These are phyloP conservation scores for Astropecten irregularis DNA, from an alignment of 53 echinoderm and acorn worm species.

Conservation along the genomic window DNA sequence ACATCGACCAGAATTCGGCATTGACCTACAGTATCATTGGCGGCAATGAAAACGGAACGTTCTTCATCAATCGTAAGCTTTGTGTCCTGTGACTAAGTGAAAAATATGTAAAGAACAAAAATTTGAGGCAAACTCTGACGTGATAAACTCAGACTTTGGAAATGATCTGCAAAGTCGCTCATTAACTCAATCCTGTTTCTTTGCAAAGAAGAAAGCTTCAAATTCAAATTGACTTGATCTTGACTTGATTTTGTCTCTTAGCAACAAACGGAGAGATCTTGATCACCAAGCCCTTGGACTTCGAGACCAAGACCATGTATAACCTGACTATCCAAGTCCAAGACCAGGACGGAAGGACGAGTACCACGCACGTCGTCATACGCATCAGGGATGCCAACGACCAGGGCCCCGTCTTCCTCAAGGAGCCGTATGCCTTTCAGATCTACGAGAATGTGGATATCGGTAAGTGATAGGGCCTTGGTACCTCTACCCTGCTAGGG, in stretches of 20 bases:
- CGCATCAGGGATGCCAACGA: slow-evolving; percentile 75
- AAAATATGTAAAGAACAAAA: neutral
- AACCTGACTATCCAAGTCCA: slow-evolving; percentile 66
- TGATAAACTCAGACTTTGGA: too few relatives aligned
- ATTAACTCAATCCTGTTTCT: too few relatives aligned
- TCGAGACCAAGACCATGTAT: slow-evolving; percentile 61
- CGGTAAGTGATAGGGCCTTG: neutral
- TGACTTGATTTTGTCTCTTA: too few relatives aligned
- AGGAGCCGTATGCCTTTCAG: slow-evolving; percentile 64
- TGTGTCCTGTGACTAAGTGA: neutral
- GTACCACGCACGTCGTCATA: slow-evolving; percentile 67
- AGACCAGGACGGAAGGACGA: slow-evolving; percentile 62
- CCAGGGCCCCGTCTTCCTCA: slow-evolving; percentile 66
- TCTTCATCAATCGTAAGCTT: slow-evolving; percentile 78
- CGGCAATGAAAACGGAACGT: slow-evolving; percentile 77
- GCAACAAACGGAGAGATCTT: slow-evolving; percentile 67
- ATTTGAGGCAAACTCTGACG: too few relatives aligned
- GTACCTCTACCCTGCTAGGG: neutral
- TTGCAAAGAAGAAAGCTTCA: too few relatives aligned
- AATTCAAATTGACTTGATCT: too few relatives aligned
- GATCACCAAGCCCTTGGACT: slow-evolving; percentile 56
- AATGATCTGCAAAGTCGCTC: too few relatives aligned
- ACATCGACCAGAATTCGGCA: slow-evolving; percentile 63
- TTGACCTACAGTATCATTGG: slow-evolving; percentile 73
- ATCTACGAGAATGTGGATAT: slow-evolving; percentile 64